Evolutionary conservation across 2,113 vertebrate genomes (phyloP).

Genomic region (Sus scrofa): T2T-Sscrofa CM000829.6:23119501-23120000

Average conservation of each 20-base stretch:
- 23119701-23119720: not conserved
- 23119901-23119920: not conserved
- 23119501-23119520: not conserved
- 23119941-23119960: not conserved
- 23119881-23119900: not conserved
- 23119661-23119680: not conserved
- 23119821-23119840: conserved; percentile 34
- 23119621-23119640: not conserved
- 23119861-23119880: not conserved
- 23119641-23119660: not conserved
- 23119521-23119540: not conserved
- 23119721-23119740: not conserved
- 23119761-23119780: not conserved
- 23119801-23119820: not conserved
- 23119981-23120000: not conserved
- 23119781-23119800: not conserved
- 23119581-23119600: not conserved
- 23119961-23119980: not conserved
- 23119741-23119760: not conserved
- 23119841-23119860: not conserved
- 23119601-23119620: not conserved
- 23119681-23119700: not conserved
- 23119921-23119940: not conserved
- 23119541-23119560: not conserved
- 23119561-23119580: not conserved